phyloP scores from a whole-genome alignment of 2,888 invertebrate species.

The Volucella zonaria region DNA sequence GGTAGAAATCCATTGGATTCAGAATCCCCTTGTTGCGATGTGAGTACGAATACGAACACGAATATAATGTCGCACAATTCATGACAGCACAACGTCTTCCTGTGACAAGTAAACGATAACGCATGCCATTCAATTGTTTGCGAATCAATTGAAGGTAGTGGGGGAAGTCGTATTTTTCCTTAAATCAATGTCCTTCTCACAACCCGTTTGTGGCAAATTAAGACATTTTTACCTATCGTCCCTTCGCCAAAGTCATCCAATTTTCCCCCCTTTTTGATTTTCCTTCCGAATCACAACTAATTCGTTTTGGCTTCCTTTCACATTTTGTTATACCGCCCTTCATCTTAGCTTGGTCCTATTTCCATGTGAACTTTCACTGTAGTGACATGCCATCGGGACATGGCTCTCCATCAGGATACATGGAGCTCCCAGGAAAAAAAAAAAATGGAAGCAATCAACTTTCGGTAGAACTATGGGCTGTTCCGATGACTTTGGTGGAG shows the following conservation, averaged over 20 bases:
- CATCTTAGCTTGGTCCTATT: background rate
- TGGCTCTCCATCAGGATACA: background rate
- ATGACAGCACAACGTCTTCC: too few relatives aligned
- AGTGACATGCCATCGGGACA: background rate
- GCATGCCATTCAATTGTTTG: background rate
- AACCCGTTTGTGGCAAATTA: conserved; percentile 36
- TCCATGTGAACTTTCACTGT: background rate
- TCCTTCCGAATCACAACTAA: conserved; percentile 26
- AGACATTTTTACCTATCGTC: conserved; percentile 1
- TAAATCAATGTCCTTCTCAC: background rate
- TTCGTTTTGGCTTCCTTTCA: conserved; percentile 45
- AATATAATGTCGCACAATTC: too few relatives aligned
- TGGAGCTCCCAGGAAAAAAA: background rate
- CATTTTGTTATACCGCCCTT: conserved; percentile 19
- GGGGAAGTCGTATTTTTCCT: too few relatives aligned
- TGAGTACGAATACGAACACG: background rate
- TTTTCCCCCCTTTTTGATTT: conserved; percentile 3
- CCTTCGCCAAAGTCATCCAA: background rate
- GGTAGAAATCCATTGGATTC: background rate
- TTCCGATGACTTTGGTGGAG: conserved; percentile 23
- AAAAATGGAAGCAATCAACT: conserved; percentile 46
- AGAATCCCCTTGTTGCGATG: conserved; percentile 6
- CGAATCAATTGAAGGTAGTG: background rate
- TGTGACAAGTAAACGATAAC: background rate
- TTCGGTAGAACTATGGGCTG: conserved; percentile 28